Base-by-base conservation (phyloP, 2,888 invertebrate genomes). In the Azorinus chamasolen region DNA sequence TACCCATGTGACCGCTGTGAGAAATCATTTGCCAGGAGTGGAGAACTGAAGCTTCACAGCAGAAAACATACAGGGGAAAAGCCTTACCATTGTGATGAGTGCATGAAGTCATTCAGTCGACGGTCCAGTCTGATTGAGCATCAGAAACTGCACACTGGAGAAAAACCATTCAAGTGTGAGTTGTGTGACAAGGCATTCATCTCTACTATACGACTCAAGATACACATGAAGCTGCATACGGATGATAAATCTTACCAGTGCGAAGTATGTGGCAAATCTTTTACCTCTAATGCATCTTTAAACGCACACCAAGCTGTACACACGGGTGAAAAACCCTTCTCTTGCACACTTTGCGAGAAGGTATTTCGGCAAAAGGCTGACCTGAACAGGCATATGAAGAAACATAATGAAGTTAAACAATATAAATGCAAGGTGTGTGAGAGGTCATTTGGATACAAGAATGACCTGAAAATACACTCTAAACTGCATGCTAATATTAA, bases 101-200 rank as follows among this genome's bases (percentile, higher is more conserved):
- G 59, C 27, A 27, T 32, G 2, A 59, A 46, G 46, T 46, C 45
- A 20, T 59, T 59, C 20, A 46, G 46, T 3, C 46, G 45, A 1
- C 45, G 46, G 32, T 45, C 59, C 5, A 59, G 59, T 46, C 54
- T 72, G 10, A 45, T 58, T 41, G 50, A 58, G 3, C 59, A 59
- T 20, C 41, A 51, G 20, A 41, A 68, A n/a, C 66, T 68, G 10
- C 74, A 74, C 41, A 68, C 74, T 2, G 71, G 71, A 39, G 64
- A 72, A 25, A 50, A 59, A 32, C 71, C 71, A n/a, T 64, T 43
- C 37, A 57, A 32, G n/a, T 72, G 71, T 58, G 45, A 57, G 45
- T n/a, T 72, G 3, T 72, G 71, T 53, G 18, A 50, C 24, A 72
- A 72, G 45, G 27, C 51, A 4, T 72, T 72, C 39, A 24, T 58